Evolutionary conservation across 2,797 vertebrate species (phyloP), one percentile per base, ranked within the genome.

Genomic region (Choloepus didactylus): DNA sequence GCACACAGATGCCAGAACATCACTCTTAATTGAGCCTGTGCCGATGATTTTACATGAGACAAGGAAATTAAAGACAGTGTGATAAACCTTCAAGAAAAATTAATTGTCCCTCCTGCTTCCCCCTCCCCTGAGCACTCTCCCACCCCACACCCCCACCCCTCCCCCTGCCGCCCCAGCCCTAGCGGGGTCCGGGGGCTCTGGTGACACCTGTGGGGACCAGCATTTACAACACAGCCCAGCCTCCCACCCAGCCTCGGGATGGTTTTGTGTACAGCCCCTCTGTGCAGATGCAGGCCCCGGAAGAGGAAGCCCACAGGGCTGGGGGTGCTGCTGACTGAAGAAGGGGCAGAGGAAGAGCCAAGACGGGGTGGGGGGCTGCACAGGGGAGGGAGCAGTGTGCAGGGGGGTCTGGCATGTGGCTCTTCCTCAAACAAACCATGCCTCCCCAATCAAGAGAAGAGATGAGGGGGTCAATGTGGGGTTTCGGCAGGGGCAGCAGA

Each of bases 251-350:
- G 6, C 0, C 97, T 97, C 82, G 90, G 93, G 82, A 93, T 96
- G 83, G 97, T 97, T 97, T 97, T 97, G 97, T 96, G 94, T 95
- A 93, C 49, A 94, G 83, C 77, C 95, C 80, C 59, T 96, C 97
- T 94, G 82, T 89, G 41, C 83, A 94, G 92, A 89, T 76, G 66
- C 93, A 97, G 92, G 31, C n/a, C 85, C 79, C 85, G 91, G 97
- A 96, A 92, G 92, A 97, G 93, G 96, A 12, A 12, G 92, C 79
- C 82, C 5, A 15, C 84, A 80, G 95, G 46, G 60, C 7, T 2
- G 59, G 84, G 59, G 86, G 95, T 90, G 60, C 66, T 96, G 82
- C 95, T 97, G 91, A 83, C 79, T 94, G 85, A 81, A 41, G 64
- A 89, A 94, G 84, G 91, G 92, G 89, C 12, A 27, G 27, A 16